phyloP scores from a whole-genome alignment of 2,113 vertebrate genomes.

The Acanthisitta chloris region DNA sequence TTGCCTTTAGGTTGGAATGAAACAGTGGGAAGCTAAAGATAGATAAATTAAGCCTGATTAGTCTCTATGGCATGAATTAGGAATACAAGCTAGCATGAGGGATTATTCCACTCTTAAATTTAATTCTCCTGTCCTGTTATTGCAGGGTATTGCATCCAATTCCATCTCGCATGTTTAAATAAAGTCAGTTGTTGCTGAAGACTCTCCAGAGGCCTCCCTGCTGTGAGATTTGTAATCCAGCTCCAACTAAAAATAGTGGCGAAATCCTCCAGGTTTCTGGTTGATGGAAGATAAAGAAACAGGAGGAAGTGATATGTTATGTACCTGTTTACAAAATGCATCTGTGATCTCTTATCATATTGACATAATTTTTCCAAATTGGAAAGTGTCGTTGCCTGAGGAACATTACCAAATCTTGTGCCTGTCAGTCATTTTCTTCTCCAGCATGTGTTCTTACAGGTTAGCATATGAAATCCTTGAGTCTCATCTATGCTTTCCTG shows the following conservation, averaged over 20 bases:
- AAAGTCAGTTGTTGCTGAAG: conserved; percentile 29
- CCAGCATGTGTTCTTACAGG: not conserved
- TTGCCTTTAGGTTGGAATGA: conserved; percentile 43
- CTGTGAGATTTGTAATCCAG: conserved; percentile 13
- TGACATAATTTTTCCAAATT: not conserved
- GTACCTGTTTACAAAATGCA: not conserved
- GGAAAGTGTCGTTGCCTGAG: not conserved
- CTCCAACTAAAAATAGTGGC: not conserved
- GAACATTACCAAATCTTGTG: not conserved
- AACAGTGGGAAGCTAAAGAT: conserved; percentile 39
- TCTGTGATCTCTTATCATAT: not conserved
- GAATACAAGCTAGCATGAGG: conserved; percentile 17
- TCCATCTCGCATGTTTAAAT: conserved; percentile 41
- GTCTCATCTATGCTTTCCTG: not conserved
- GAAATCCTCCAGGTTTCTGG: not conserved
- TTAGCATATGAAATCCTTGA: not conserved
- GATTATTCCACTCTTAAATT: conserved; percentile 40
- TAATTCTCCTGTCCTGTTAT: conserved; percentile 4
- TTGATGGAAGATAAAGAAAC: not conserved
- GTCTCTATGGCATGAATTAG: conserved; percentile 51
- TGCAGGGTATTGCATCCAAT: not conserved
- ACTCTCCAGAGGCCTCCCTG: not conserved
- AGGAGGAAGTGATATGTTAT: not conserved
- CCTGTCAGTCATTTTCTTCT: not conserved
- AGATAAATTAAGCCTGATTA: conserved; percentile 52